Base-by-base conservation (phyloP, 35 echinoderm and acorn worm genomes). In the Strongylocentrotus purpuratus region DNA sequence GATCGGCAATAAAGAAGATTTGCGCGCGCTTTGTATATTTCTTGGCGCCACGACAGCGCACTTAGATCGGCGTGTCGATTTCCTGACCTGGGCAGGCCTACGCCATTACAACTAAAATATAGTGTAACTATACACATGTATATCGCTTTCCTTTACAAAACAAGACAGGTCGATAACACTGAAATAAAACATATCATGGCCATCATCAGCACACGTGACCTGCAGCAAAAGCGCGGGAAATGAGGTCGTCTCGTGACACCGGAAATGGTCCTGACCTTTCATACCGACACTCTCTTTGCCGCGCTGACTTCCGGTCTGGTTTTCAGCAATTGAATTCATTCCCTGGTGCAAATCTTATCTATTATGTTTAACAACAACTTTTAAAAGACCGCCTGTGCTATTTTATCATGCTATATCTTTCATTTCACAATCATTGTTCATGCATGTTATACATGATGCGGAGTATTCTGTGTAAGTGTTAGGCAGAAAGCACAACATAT, bases 241-340 rank as follows among this genome's bases (percentile, higher is more conserved):
- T 78, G 4, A 28, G 65, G 65, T 78, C 65, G 65, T 78, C 65
- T 78, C 65, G 65, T 78, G 65, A 78, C 65, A 28, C 65, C 65
- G 65, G 65, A n/a, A 78, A 28, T 78, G 65, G 65, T 78, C 65
- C 65, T 78, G 65, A 78, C 65, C 65, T 78, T 78, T 78, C 65
- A 78, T 78, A 78, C 25, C 65, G 20, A n/a, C 28, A n/a, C 65
- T 78, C 20, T 78, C 65, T 28, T n/a, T n/a, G 65, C 28, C 28
- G 28, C 0, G 28, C 6, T 78, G 65, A 78, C 65, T 78, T 78
- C 65, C 65, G 20, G 50, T 55, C 50, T 55, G 50, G 50, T 55
- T 11, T 55, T 55, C 50, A 14, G 50, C 50, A 55, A 55, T 55
- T 13, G 50, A 14, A 55, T 55, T 55, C 50, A 55, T 55, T 55